Base-by-base conservation (phyloP, 2,888 invertebrate genomes). In the Vesta saturnalis region DNA sequence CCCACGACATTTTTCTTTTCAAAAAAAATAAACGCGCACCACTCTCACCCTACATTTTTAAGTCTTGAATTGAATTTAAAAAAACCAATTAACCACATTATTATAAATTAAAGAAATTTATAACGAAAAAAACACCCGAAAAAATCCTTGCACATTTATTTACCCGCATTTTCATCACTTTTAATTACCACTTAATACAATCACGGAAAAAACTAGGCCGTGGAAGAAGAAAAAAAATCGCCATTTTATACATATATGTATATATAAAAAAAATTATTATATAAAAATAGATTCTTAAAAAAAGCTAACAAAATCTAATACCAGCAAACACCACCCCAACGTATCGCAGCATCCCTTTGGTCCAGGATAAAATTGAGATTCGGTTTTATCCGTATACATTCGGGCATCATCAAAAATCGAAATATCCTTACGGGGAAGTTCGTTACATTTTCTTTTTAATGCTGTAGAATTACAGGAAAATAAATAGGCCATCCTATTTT, bases 1-100 rank as follows among this genome's bases (percentile, higher is more conserved):
- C 92, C 93, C 93, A 94, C 89, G 94, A 94, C 93, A 94, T 93
- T 87, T 86, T 86, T 59, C 18, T 60, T 14, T 16, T 21, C 49
- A 21, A 21, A 6, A 21, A 2, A 39, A 30, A 18, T 14, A n/a
- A 15, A 35, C n/a, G 12, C 57, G 30, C 47, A 64, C 15, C 21
- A 59, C 8, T 16, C 55, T 22, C 22, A 14, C 14, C 46, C 1
- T 35, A 60, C 54, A 35, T 60, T 43, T 46, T 64, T 64, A 22
- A 47, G 57, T 64, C 58, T 64, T 35, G 56, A 35, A 54, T 15
- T 19, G 18, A 60, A 54, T 43, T 47, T 66, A 39, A 46, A 60
- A 64, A 49, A 57, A 57, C 58, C 43, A 52, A 54, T 52, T 19
- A 56, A 22, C 60, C 60, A 52, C 69, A 69, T 69, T 14, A 58